Base-by-base conservation (phyloP, 2,888 invertebrate genomes). In the Polydrusus pterygomalis region DNA sequence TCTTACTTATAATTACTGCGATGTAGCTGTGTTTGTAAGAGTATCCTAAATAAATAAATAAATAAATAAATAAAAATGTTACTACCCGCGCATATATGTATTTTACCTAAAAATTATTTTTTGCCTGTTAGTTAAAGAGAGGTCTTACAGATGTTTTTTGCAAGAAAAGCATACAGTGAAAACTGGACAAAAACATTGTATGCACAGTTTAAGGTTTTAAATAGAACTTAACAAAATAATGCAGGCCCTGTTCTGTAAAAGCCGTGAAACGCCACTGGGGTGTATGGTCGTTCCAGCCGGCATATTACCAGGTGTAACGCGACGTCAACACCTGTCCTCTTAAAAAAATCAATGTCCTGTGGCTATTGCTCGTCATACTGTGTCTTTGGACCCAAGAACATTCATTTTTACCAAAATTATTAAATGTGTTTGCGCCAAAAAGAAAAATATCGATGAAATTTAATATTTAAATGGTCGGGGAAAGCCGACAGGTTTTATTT, bases 311-410 rank as follows among this genome's bases (percentile, higher is more conserved):
- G 86, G 86, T 86, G 86, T 86, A 85, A 84, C 82, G 82, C 82
- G 83, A 83, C 80, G 80, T 68, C 82, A 80, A 82, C 85, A 85
- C 86, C 86, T 86, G 86, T 86, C 86, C 86, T 86, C 85, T 82
- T 83, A 84, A 83, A 84, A 86, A 85, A 86, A 86, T 86, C 86
- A 86, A 86, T 86, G 86, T 86, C 85, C 86, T 85, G 82, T 85
- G 83, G 84, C 84, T 81, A 85, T 86, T 84, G 83, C 84, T 84
- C 82, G 83, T 84, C 82, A 80, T 81, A 84, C 82, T 84, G 84
- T 84, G 78, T 81, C 83, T 83, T 83, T 84, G 80, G 83, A 83
- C 78, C 79, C 72, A 64, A 60, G 70, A 73, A 77, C 45, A 51
- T 71, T 72, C 30, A 68, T 67, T 75, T 56, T 30, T 34, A 47